Percentiles rank a stretch among this genome's conserved stretches.
These are phyloP conservation scores for Australoheros facetus DNA, from an alignment of 2,797 vertebrate species.

Conservation along the genomic window DNA sequence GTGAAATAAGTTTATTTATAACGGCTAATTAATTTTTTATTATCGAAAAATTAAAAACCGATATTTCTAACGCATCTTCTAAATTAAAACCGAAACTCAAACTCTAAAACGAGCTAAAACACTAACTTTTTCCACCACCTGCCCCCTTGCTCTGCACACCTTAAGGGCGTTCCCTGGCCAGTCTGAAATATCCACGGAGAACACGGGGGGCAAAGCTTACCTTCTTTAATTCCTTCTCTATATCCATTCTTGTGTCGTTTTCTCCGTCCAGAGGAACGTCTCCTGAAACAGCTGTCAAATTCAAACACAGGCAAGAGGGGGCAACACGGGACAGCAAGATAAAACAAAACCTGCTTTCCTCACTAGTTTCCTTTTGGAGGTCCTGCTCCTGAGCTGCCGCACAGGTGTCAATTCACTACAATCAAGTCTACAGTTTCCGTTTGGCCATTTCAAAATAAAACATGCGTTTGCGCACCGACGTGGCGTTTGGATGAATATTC, in stretches of 20 bases:
- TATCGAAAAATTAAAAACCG: neutral
- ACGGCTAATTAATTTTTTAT: neutral
- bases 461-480: no score
- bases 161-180: slow-evolving; percentile 67
- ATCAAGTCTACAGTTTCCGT: neutral
- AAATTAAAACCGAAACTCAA: neutral
- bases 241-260: slow-evolving; percentile 71
- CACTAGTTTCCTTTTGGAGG: slow-evolving; percentile 16
- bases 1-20: neutral
- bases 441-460: slow-evolving; percentile 35
- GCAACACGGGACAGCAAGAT: neutral
- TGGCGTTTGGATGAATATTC: no score
- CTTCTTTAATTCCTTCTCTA: slow-evolving; percentile 84
- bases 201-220: slow-evolving; percentile 43
- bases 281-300: neutral
- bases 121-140: slow-evolving; percentile 43
- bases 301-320: neutral
- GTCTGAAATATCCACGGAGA: neutral
- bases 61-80: neutral
- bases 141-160: slow-evolving; percentile 45
- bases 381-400: slow-evolving; percentile 9
- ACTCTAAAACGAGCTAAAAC: neutral
- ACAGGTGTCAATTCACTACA: accelerated
- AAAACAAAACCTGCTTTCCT: neutral
- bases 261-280: neutral